Evolutionary conservation across 2,797 vertebrate genomes (phyloP).

Genomic region (Chelon auratus): DNA sequence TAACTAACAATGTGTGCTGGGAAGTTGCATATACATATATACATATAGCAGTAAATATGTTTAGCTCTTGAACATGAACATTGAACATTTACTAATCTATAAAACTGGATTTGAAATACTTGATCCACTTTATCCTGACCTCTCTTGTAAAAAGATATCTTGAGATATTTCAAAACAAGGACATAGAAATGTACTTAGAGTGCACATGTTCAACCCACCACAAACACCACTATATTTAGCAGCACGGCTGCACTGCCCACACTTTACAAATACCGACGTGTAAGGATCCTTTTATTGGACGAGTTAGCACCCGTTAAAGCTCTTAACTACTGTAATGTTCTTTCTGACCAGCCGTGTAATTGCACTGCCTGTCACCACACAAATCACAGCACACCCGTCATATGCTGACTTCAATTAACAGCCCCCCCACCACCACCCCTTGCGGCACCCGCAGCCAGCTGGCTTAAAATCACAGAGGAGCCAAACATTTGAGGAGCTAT

Average conservation of each 20-base stretch:
- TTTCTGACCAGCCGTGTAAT: conserved; percentile 78
- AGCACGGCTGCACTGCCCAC: conserved; percentile 21
- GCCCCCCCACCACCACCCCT: conserved; percentile 6
- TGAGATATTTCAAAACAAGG: conserved; percentile 20
- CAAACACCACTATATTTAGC: conserved; percentile 7
- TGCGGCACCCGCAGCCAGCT: conserved; percentile 12
- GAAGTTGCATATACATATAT: background rate
- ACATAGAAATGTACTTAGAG: conserved; percentile 13
- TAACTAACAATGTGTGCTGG: background rate
- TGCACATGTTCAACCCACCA: background rate
- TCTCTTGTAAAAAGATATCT: background rate
- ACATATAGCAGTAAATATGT: too few relatives aligned
- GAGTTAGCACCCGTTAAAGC: conserved; percentile 74
- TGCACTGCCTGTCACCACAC: conserved; percentile 80
- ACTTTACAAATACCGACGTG: conserved; percentile 64
- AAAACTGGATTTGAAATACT: background rate
- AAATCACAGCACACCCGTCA: conserved; percentile 79
- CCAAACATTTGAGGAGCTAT: conserved; percentile 60
- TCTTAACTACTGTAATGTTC: conserved; percentile 78
- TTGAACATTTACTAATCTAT: background rate
- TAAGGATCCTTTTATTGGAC: conserved; percentile 70
- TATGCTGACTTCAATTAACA: conserved; percentile 82
- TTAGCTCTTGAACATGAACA: too few relatives aligned
- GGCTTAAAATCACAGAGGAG: conserved; percentile 65
- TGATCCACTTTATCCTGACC: conserved; percentile 1